Conservation (phyloP, 2,888 invertebrate species). For the Lordiphosa andalusiaca region DNA sequence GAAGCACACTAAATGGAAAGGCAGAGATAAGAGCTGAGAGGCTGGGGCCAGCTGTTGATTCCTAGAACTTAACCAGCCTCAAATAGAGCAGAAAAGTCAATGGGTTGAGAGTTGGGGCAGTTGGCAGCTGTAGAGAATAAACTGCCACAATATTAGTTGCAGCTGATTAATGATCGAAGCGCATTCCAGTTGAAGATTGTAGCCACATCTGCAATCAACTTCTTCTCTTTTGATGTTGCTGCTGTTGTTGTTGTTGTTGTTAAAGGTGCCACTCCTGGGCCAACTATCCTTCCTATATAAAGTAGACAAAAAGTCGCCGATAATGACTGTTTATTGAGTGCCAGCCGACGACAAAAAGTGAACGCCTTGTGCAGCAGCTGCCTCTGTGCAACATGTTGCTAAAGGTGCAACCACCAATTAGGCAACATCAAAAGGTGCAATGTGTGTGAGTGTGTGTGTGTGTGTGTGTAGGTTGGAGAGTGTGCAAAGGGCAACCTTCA, state of each 20-base stretch:
- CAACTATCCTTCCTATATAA: conserved; percentile 6
- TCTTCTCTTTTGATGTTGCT: too few relatives aligned
- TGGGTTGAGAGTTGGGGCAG: background rate
- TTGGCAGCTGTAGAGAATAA: conserved; percentile 15
- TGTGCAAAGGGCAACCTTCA: conserved; percentile 33
- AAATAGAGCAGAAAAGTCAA: conserved; percentile 39
- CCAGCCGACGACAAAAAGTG: conserved; percentile 38
- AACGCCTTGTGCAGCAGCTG: conserved; percentile 24
- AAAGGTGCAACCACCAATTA: conserved; percentile 49
- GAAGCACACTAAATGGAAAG: conserved; percentile 49
- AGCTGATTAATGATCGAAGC: conserved; percentile 62
- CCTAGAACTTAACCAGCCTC: conserved; percentile 42
- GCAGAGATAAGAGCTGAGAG: conserved; percentile 51
- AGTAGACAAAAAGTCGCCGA: conserved; percentile 39
- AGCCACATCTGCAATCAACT: conserved; percentile 37
- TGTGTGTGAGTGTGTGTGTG: conserved; percentile 33
- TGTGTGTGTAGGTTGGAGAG: background rate
- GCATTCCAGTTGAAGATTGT: conserved; percentile 20
- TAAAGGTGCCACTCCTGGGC: conserved; percentile 50
- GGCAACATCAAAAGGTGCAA: conserved; percentile 53
- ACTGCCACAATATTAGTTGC: conserved; percentile 55
- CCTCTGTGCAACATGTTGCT: conserved; percentile 50
- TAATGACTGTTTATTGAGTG: conserved; percentile 64
- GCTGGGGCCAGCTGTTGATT: conserved; percentile 25
- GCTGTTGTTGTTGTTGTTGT: conserved; percentile 16